phyloP scores from a whole-genome alignment of 2,797 vertebrate genomes.

The Syngnathus rostellatus region DNA sequence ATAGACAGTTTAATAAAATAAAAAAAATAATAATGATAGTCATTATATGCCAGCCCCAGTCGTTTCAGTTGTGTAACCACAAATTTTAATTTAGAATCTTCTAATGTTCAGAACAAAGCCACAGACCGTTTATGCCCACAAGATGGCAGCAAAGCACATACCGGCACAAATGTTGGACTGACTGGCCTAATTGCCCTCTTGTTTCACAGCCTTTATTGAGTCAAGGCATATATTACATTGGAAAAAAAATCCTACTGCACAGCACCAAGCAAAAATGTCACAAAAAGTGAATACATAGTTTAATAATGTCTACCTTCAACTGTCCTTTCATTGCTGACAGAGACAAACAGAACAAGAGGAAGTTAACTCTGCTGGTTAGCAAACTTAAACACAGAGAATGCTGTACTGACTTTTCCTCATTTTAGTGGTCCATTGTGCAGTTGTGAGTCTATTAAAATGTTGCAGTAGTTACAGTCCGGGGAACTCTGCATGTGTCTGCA shows the following conservation, averaged over 20 bases:
- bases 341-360: background rate
- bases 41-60: too few species aligned
- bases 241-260: too few species aligned
- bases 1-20: too few species aligned
- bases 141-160: conserved; percentile 45
- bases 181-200: background rate
- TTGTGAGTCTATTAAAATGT: background rate
- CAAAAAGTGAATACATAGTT: background rate
- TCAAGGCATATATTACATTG: too few species aligned
- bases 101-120: background rate
- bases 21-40: background rate
- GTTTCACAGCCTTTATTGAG: background rate
- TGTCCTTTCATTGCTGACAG: background rate
- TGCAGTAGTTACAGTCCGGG: conserved; percentile 13
- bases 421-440: background rate
- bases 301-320: background rate
- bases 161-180: background rate
- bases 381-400: background rate
- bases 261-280: background rate
- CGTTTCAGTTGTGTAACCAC: background rate
- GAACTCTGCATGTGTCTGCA: conserved; percentile 23
- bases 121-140: conserved; percentile 15
- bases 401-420: background rate
- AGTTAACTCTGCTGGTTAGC: background rate
- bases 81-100: background rate